A percentile compares a stretch with the other conserved stretches of the same genome.
Conservation (phyloP, 2,888 invertebrate species). For the Falcaria lacertinaria region DNA sequence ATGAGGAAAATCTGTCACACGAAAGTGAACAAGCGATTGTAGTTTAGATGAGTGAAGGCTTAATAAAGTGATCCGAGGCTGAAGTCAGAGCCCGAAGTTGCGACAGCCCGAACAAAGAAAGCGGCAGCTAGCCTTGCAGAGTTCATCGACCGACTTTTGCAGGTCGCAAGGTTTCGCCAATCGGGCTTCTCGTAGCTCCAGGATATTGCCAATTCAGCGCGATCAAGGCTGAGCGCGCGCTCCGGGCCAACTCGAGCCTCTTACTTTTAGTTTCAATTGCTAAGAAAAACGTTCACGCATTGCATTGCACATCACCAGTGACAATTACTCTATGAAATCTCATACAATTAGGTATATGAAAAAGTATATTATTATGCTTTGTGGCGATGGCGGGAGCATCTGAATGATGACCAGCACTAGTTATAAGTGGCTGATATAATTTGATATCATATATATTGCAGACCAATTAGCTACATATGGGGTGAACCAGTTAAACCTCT, state of each 20-base stretch:
- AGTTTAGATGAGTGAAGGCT: constrained; percentile 69
- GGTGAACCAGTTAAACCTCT: too few relatives aligned
- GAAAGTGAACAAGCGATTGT: constrained; percentile 33
- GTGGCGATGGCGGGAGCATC: too few relatives aligned
- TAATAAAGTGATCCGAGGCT: constrained; percentile 70
- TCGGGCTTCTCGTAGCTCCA: constrained; percentile 75
- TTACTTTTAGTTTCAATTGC: constrained; percentile 61
- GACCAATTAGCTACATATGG: too few relatives aligned
- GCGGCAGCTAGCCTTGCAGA: constrained; percentile 71
- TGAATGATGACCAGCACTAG: too few relatives aligned
- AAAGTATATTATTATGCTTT: too few relatives aligned
- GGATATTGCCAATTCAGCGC: constrained; percentile 77
- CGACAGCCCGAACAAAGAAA: constrained; percentile 77
- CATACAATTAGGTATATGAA: not conserved
- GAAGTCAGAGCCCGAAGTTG: constrained; percentile 54
- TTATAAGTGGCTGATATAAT: too few relatives aligned
- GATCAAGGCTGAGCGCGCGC: constrained; percentile 69
- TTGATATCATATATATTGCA: too few relatives aligned
- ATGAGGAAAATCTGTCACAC: not conserved
- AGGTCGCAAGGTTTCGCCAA: constrained; percentile 79
- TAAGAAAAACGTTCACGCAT: constrained; percentile 42
- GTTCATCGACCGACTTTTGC: constrained; percentile 78
- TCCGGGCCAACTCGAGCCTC: constrained; percentile 46
- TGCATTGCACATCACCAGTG: constrained; percentile 20
- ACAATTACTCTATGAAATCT: not conserved